These are phyloP conservation scores for Alosa sapidissima DNA, from an alignment of 2,797 vertebrate genomes.

Conservation along the genomic window DNA sequence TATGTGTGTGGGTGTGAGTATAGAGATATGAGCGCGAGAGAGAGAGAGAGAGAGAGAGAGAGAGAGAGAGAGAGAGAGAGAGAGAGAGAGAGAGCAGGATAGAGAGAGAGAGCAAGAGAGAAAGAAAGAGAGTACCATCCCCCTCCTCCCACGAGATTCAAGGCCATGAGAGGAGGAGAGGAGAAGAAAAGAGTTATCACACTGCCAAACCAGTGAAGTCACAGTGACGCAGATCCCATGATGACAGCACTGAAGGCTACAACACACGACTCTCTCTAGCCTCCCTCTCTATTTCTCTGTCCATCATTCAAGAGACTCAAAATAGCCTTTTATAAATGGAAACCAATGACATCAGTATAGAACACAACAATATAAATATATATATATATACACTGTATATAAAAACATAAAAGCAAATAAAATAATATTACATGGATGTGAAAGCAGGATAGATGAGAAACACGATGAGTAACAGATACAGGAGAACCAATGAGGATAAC, in stretches of 20 bases:
- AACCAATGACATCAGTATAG: conserved; percentile 37
- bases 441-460: background rate
- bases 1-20: conserved; percentile 28
- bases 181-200: conserved; percentile 44
- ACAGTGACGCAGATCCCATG: conserved; percentile 60
- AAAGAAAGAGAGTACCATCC: background rate
- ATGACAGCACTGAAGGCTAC: background rate
- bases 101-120: background rate
- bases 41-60: background rate
- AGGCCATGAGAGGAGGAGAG: conserved; percentile 52
- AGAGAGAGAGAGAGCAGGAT: background rate
- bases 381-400: conserved; percentile 17
- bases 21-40: background rate
- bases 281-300: conserved; percentile 1
- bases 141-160: conserved; percentile 44
- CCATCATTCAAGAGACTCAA: conserved; percentile 44
- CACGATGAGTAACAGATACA: conserved; percentile 5
- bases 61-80: background rate
- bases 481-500: background rate
- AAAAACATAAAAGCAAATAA: conserved; percentile 51
- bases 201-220: conserved; percentile 59
- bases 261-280: background rate
- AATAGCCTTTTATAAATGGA: conserved; percentile 17
- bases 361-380: conserved; percentile 43
- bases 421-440: background rate